These are phyloP conservation scores for Valencia hispanica DNA, from an alignment of 2,797 vertebrate species.

Conservation along the genomic window DNA sequence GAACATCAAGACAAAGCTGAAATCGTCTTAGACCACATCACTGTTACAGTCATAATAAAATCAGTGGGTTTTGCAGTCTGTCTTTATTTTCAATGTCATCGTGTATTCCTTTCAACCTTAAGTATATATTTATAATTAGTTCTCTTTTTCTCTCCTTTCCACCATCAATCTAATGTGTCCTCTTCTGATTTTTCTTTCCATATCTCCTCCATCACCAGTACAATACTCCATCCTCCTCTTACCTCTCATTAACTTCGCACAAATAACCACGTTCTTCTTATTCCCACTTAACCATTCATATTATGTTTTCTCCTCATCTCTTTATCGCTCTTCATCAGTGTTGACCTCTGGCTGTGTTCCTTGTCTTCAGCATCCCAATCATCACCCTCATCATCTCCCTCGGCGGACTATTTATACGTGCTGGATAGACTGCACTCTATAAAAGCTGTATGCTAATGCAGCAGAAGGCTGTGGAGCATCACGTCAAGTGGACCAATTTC, in stretches of 20 bases:
- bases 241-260: constrained; percentile 39
- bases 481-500: constrained; percentile 78
- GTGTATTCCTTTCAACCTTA: constrained; percentile 28
- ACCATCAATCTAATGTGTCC: constrained; percentile 45
- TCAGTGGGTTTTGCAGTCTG: constrained; percentile 4
- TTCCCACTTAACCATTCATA: constrained; percentile 37
- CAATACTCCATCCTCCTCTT: constrained; percentile 39
- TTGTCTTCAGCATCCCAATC: constrained; percentile 52
- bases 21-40: constrained; percentile 12
- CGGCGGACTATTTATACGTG: constrained; percentile 61
- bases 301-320: constrained; percentile 41
- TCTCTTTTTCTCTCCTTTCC: constrained; percentile 23
- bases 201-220: constrained; percentile 42
- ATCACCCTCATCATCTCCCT: constrained; percentile 58
- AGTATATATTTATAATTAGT: constrained; percentile 26
- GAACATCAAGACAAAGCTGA: constrained; percentile 22
- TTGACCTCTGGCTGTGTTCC: constrained; percentile 58
- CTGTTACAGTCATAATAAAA: constrained; percentile 19
- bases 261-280: constrained; percentile 43
- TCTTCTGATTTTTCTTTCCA: constrained; percentile 40
- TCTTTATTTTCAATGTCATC: constrained; percentile 7
- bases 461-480: constrained; percentile 63
- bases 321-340: constrained; percentile 27
- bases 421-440: constrained; percentile 52
- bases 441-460: constrained; percentile 74